phyloP scores from a whole-genome alignment of 2,113 vertebrate genomes.

The Mus musculus region GRCm39 chr10:7244001-7244500 shows the following conservation, averaged over 20 bases:
- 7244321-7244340: background rate
- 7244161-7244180: background rate
- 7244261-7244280: background rate
- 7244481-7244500: slow-evolving; percentile 12
- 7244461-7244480: slow-evolving; percentile 11
- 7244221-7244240: background rate
- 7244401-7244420: slow-evolving; percentile 1
- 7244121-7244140: background rate
- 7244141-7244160: background rate
- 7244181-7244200: background rate
- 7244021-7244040: background rate
- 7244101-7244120: background rate
- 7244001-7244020: background rate
- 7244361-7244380: background rate
- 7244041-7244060: background rate
- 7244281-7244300: background rate
- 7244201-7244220: background rate
- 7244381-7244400: background rate
- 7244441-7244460: slow-evolving; percentile 1
- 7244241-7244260: background rate
- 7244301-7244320: background rate
- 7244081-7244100: background rate
- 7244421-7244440: background rate
- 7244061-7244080: background rate
- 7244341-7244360: background rate